A percentile compares a stretch with the other conserved stretches of the same genome.
Evolutionary conservation across 2,888 invertebrate species (phyloP).

Genomic region (Priapulus caudatus): DNA sequence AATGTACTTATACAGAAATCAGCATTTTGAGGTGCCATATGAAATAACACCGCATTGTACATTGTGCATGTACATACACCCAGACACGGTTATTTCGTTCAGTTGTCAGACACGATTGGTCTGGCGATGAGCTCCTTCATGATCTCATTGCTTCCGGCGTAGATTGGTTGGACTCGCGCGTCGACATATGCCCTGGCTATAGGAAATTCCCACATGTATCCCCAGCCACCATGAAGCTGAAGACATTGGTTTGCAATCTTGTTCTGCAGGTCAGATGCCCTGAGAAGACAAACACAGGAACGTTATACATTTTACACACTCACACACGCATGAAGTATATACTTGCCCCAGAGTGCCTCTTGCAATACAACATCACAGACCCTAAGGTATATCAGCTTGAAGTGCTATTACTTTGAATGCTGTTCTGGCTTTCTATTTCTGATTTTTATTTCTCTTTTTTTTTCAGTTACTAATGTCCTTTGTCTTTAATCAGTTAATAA

Average conservation of each 20-base stretch:
- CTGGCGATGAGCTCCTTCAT: constrained; percentile 42
- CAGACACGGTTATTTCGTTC: too few relatives aligned
- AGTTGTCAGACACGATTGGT: constrained; percentile 25
- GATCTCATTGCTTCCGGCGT: constrained; percentile 43
- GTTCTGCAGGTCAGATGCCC: constrained; percentile 39
- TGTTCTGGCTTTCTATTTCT: too few relatives aligned
- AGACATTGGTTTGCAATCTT: constrained; percentile 37
- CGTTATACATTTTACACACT: too few relatives aligned
- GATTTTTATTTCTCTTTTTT: too few relatives aligned
- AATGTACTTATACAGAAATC: too few relatives aligned
- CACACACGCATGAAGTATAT: background rate
- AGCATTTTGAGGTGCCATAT: too few relatives aligned
- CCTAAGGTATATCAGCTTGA: background rate
- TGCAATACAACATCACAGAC: background rate
- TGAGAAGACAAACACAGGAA: constrained; percentile 18
- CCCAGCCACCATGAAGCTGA: constrained; percentile 42
- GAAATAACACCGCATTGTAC: too few relatives aligned
- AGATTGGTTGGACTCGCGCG: constrained; percentile 40
- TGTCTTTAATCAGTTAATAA: too few relatives aligned
- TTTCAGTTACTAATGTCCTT: too few relatives aligned
- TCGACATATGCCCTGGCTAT: constrained; percentile 39
- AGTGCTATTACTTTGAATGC: too few relatives aligned
- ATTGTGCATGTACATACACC: too few relatives aligned
- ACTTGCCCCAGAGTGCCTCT: background rate
- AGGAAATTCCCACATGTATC: constrained; percentile 42